These are phyloP conservation scores for Zosterops lateralis DNA, from an alignment of 2,113 vertebrate genomes.

Conservation along the genomic window DNA sequence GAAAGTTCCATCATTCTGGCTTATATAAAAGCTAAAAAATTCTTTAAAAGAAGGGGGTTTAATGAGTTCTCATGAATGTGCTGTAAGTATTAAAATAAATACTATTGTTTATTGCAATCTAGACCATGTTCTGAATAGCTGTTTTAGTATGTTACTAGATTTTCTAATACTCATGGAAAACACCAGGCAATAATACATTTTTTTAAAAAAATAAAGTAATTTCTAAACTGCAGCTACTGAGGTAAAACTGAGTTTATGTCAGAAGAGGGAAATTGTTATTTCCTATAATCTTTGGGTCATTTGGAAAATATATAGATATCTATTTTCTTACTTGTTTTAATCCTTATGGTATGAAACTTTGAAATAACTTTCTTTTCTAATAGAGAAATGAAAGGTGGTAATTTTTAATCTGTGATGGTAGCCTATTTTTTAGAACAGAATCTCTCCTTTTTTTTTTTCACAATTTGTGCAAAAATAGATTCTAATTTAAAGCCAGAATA, in stretches of 20 bases:
- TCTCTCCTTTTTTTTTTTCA: not conserved
- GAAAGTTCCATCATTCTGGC: not conserved
- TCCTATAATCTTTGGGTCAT: accelerated
- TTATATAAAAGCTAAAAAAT: not conserved
- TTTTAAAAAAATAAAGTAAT: not conserved
- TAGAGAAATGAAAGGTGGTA: accelerated
- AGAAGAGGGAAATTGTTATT: not conserved
- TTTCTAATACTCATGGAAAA: not conserved
- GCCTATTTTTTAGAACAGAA: not conserved
- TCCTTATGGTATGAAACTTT: not conserved
- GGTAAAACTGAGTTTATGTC: not conserved
- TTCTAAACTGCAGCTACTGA: not conserved
- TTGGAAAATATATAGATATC: not conserved
- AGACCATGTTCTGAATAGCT: not conserved
- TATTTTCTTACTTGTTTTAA: not conserved
- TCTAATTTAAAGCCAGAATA: not conserved
- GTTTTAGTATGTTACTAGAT: not conserved
- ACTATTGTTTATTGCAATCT: not conserved
- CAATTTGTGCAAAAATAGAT: not conserved
- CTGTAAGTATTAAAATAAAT: not conserved
- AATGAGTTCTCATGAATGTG: not conserved
- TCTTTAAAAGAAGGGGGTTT: not conserved
- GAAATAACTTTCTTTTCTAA: not conserved
- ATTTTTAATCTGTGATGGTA: not conserved
- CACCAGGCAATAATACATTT: not conserved